Conservation (phyloP, 2,113 vertebrate genomes). For the Leucosticte australis region DNA sequence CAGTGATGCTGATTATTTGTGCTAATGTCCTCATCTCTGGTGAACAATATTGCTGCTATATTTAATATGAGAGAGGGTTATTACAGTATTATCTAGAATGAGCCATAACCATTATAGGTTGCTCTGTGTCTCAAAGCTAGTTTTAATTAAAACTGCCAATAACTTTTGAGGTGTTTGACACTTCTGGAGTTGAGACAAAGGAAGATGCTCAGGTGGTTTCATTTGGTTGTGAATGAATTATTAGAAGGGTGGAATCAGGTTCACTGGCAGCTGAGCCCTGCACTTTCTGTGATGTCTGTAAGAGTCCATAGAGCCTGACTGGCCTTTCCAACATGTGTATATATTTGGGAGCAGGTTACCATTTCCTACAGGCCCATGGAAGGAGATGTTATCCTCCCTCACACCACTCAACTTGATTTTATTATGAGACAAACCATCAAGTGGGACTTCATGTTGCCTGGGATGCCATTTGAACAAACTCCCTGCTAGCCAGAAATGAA, state of each 20-base stretch:
- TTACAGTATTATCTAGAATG: slow-evolving; percentile 1
- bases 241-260: neutral
- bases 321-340: accelerated
- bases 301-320: neutral
- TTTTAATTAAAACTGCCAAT: slow-evolving; percentile 45
- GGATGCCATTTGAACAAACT: neutral
- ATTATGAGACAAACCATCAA: neutral
- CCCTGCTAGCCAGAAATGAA: neutral
- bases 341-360: neutral
- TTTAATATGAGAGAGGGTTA: slow-evolving; percentile 33
- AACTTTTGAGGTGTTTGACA: neutral
- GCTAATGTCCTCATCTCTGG: slow-evolving; percentile 21
- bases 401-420: neutral
- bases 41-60: slow-evolving; percentile 23
- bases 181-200: slow-evolving; percentile 2
- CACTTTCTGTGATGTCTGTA: neutral
- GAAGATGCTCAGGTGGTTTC: neutral
- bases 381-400: neutral
- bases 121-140: neutral
- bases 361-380: neutral
- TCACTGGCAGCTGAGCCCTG: neutral
- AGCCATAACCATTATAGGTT: neutral
- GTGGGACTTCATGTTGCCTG: neutral
- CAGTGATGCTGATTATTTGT: neutral
- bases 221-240: neutral